phyloP scores from a whole-genome alignment of 2,888 invertebrate species.

The Tipula unca region DNA sequence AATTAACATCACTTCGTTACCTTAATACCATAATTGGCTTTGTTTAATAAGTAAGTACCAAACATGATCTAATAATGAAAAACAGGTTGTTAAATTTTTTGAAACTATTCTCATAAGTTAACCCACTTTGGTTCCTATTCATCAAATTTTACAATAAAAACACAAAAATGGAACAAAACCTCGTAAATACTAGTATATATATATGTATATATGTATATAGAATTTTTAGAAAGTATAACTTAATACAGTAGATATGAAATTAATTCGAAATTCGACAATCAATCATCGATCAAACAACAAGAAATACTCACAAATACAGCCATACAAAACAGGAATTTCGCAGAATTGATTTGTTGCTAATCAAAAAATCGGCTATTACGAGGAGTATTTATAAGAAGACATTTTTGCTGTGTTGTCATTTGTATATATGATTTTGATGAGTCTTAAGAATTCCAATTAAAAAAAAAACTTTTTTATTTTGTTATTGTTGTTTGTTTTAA shows the following conservation, averaged over 20 bases:
- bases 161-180: background rate
- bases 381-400: background rate
- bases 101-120: background rate
- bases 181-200: background rate
- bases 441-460: background rate
- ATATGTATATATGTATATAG: too few species aligned
- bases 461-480: background rate
- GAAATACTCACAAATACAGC: background rate
- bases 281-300: slow-evolving; percentile 4
- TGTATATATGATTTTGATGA: background rate
- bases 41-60: too few species aligned
- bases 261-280: background rate
- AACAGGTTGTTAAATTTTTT: background rate
- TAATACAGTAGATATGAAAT: background rate
- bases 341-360: slow-evolving; percentile 8
- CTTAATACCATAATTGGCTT: too few species aligned
- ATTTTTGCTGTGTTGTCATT: background rate
- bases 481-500: background rate
- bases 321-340: background rate
- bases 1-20: too few species aligned
- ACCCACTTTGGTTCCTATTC: background rate
- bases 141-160: background rate
- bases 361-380: background rate
- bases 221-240: background rate
- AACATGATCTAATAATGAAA: too few species aligned